Base-by-base conservation (phyloP, 1,140 invertebrate species). In the Ephestia elutella region DNA sequence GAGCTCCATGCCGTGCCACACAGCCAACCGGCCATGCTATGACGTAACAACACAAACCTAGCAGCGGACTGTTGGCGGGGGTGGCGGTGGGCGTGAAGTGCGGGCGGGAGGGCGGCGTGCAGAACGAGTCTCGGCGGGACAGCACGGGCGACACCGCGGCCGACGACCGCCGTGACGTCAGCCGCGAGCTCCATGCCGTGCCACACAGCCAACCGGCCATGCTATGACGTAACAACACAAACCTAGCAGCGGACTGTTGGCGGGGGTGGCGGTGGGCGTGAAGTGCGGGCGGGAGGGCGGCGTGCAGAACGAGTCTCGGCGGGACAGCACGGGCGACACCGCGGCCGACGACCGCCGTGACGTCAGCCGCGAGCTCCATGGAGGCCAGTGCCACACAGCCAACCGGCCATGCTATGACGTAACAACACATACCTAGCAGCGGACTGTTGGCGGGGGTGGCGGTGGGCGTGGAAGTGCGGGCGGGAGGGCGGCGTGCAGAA, bases 401-500 rank as follows among this genome's bases (percentile, higher is more conserved):
- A n/a, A n/a, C n/a, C n/a, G n/a, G n/a, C n/a, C n/a, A n/a, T n/a
- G n/a, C n/a, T n/a, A n/a, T n/a, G n/a, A n/a, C n/a, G n/a, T n/a
- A n/a, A n/a, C n/a, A n/a, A 35, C 10, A 35, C 32, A 11, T 1
- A 35, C 32, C 84, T n/a, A 87, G 72, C 11, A 87, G 73, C 19
- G 84, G 82, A 18, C 78, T 80, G 73, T 87, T 87, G 88, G 19
- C 93, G 91, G 63, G 90, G 81, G 60, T 91, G 82, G 69, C 93
- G 75, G 25, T 93, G 90, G 60, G 91, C 13, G 81, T 25, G 66
- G 71, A 71, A 87, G 63, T 74, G 82, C 3, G 71, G 65, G 0
- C 75, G 71, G 28, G 73, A 67, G 88, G 77, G 90, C 89, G 64
- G 91, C 89, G 78, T 92, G 92, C 1, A 94, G 93, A 86, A 93